Percentiles rank a stretch among this genome's conserved stretches.
phyloP scores from a whole-genome alignment of 1,140 invertebrate genomes.

The Drosophila ogumai region DNA sequence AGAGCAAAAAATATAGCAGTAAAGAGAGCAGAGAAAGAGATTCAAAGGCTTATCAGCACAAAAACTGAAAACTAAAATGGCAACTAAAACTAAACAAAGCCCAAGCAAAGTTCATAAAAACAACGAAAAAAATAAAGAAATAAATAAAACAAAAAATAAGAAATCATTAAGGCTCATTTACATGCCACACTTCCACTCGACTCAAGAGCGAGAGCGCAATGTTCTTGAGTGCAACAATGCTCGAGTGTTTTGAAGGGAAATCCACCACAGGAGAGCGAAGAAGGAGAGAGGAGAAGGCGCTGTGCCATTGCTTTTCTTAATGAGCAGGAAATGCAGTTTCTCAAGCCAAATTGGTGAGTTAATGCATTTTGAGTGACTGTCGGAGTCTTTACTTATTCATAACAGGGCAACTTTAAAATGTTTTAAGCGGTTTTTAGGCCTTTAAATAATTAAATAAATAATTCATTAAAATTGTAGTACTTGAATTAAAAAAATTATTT shows the following conservation, averaged over 20 bases:
- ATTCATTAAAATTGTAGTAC: background rate
- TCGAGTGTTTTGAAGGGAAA: conserved; percentile 19
- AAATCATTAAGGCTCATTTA: conserved; percentile 64
- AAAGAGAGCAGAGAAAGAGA: conserved; percentile 4
- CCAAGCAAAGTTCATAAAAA: conserved; percentile 48
- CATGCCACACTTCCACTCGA: conserved; percentile 41
- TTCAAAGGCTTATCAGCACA: conserved; percentile 18
- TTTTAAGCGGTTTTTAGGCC: background rate
- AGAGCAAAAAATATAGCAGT: background rate
- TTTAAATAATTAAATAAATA: too few relatives aligned
- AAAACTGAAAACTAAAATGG: conserved; percentile 12
- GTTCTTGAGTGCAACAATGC: conserved; percentile 49
- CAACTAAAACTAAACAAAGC: conserved; percentile 30
- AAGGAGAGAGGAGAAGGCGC: conserved; percentile 4
- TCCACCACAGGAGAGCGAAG: conserved; percentile 55
- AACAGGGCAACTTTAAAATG: background rate
- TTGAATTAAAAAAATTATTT: background rate
- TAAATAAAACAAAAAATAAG: conserved; percentile 24
- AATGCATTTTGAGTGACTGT: conserved; percentile 29
- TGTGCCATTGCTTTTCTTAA: conserved; percentile 29
- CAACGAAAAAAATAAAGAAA: conserved; percentile 23
- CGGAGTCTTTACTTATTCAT: conserved; percentile 10
- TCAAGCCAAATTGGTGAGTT: conserved; percentile 33
- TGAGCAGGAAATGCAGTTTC: conserved; percentile 78
- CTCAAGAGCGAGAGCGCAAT: conserved; percentile 28